Conservation (phyloP, 2,888 invertebrate species). For the Parasteatoda lunata region DNA sequence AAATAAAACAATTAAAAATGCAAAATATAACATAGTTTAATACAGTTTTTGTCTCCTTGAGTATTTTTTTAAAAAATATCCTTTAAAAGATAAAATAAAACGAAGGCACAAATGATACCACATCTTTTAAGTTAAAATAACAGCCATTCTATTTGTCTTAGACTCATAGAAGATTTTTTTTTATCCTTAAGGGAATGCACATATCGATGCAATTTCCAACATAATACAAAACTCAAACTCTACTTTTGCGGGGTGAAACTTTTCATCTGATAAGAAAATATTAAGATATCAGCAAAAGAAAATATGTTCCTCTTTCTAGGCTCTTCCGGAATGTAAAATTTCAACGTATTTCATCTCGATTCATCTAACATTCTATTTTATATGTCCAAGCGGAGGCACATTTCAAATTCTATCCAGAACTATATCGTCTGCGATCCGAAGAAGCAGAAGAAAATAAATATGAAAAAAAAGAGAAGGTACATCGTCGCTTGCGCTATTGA, state of each 20-base stretch:
- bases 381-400: conserved; percentile 20
- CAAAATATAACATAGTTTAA: too few relatives aligned
- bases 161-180: too few relatives aligned
- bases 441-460: background rate
- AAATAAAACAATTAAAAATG: too few relatives aligned
- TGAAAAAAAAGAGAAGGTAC: conserved; percentile 2
- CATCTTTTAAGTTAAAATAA: too few relatives aligned
- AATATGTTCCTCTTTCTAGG: background rate
- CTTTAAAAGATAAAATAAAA: too few relatives aligned
- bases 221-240: background rate
- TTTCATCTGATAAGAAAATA: conserved; percentile 2
- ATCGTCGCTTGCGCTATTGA: conserved; percentile 34
- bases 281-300: background rate
- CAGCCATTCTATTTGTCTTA: too few relatives aligned
- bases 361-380: conserved; percentile 36
- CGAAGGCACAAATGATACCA: too few relatives aligned
- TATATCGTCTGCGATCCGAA: conserved; percentile 12
- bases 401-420: conserved; percentile 46
- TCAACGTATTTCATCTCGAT: background rate
- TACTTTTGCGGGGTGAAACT: background rate
- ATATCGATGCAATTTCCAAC: background rate
- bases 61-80: too few relatives aligned
- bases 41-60: too few relatives aligned
- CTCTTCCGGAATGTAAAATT: conserved; percentile 30
- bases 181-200: too few relatives aligned